Evolutionary conservation across 2,113 vertebrate species (phyloP).

Genomic region (Hemichromis elongatus): DNA sequence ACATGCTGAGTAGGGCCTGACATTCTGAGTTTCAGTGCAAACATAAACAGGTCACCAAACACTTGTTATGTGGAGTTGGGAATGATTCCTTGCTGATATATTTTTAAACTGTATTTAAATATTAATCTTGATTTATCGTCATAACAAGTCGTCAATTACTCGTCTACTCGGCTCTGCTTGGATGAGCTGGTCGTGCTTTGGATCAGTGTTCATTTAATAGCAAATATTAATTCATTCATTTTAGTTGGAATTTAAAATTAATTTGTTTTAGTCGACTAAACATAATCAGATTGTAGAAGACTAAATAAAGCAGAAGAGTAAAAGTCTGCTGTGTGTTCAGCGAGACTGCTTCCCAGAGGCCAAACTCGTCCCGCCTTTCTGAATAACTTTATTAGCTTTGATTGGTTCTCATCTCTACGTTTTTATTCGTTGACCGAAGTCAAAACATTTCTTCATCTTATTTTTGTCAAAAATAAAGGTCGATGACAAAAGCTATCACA

Average conservation of each 20-base stretch:
- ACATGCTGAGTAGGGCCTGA: not conserved
- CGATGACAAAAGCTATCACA: not conserved
- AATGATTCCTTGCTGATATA: not conserved
- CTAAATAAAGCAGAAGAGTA: not conserved
- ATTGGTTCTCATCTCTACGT: not conserved
- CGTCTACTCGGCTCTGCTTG: too few relatives aligned
- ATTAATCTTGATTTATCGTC: not conserved
- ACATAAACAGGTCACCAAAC: not conserved
- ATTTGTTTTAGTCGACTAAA: not conserved
- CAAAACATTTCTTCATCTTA: not conserved
- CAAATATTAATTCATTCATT: not conserved
- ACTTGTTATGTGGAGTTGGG: not conserved
- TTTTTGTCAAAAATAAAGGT: not conserved
- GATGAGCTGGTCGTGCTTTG: too few relatives aligned
- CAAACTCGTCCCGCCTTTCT: rapidly evolving
- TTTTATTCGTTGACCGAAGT: not conserved
- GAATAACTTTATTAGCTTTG: rapidly evolving
- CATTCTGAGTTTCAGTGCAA: not conserved
- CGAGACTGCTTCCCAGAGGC: too few relatives aligned
- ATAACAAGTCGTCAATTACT: not conserved
- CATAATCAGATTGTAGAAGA: not conserved
- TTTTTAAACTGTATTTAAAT: not conserved
- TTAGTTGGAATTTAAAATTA: not conserved
- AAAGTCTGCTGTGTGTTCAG: not conserved
- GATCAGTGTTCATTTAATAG: not conserved